Conservation (phyloP, 1,140 invertebrate species). For the Physella acuta region DNA sequence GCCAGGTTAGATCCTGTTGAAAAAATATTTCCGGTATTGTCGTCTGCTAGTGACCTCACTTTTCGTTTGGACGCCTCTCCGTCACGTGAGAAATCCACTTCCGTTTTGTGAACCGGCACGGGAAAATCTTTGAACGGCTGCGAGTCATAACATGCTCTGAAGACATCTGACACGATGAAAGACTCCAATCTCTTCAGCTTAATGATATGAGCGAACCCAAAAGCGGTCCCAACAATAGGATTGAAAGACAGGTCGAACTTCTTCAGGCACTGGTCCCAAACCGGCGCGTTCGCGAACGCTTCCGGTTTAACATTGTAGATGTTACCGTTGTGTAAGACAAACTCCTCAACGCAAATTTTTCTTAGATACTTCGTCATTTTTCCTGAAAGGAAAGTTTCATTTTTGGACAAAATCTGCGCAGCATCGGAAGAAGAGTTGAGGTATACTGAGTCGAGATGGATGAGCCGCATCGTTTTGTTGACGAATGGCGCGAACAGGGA, state of each 20-base stretch:
- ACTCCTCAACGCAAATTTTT: background rate
- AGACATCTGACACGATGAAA: background rate
- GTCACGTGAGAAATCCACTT: background rate
- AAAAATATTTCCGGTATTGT: no score
- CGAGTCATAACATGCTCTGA: background rate
- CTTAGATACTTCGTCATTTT: background rate
- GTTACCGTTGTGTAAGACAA: background rate
- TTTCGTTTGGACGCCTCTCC: background rate
- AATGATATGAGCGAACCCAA: background rate
- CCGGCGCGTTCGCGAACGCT: background rate
- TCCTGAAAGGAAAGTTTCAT: background rate
- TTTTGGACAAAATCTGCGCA: background rate
- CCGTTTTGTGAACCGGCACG: background rate
- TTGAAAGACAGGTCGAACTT: background rate
- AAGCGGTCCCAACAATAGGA: background rate
- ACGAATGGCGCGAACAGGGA: background rate
- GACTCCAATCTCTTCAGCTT: background rate
- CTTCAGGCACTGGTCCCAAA: background rate
- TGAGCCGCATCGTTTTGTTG: background rate
- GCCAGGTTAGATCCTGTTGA: no score
- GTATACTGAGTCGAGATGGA: background rate
- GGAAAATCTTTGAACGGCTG: background rate
- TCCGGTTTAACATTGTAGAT: background rate
- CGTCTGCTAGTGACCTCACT: background rate
- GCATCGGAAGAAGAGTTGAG: background rate